phyloP scores from a whole-genome alignment of 2,113 vertebrate species.

The Hypocryptadius cinnamomeus region DNA sequence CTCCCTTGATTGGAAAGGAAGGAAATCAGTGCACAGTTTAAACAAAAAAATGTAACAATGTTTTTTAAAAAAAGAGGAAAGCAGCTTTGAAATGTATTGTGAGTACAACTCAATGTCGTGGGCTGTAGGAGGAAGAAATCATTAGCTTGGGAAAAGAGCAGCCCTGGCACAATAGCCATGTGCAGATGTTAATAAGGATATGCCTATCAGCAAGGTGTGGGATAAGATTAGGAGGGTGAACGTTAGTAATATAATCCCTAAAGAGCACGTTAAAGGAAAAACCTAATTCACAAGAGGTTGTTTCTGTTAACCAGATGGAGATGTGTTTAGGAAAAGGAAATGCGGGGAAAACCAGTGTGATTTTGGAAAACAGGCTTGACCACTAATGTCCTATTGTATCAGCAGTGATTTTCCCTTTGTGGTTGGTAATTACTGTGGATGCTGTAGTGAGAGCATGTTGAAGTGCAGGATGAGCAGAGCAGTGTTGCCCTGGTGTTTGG shows the following conservation, averaged over 20 bases:
- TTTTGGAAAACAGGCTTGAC: neutral
- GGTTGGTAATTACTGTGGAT: neutral
- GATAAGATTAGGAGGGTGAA: constrained; percentile 38
- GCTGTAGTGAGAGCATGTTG: neutral
- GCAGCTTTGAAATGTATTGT: constrained; percentile 16
- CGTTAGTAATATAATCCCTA: neutral
- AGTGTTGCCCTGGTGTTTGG: neutral
- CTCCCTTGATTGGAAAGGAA: neutral
- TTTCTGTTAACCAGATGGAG: neutral
- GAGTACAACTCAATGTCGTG: neutral
- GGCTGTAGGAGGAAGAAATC: constrained; percentile 5
- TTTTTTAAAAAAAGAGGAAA: constrained; percentile 8
- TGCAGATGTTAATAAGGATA: constrained; percentile 28
- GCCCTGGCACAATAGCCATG: neutral
- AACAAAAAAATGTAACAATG: neutral
- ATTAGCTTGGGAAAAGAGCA: neutral
- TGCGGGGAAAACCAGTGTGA: neutral
- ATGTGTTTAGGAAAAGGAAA: neutral
- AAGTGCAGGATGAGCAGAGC: neutral
- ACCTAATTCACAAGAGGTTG: neutral
- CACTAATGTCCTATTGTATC: neutral
- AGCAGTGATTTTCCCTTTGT: neutral
- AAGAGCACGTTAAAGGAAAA: neutral
- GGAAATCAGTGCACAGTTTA: neutral
- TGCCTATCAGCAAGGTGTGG: constrained; percentile 42